Conservation (phyloP, 2,113 vertebrate genomes). For the Phodopus roborovskii region DNA sequence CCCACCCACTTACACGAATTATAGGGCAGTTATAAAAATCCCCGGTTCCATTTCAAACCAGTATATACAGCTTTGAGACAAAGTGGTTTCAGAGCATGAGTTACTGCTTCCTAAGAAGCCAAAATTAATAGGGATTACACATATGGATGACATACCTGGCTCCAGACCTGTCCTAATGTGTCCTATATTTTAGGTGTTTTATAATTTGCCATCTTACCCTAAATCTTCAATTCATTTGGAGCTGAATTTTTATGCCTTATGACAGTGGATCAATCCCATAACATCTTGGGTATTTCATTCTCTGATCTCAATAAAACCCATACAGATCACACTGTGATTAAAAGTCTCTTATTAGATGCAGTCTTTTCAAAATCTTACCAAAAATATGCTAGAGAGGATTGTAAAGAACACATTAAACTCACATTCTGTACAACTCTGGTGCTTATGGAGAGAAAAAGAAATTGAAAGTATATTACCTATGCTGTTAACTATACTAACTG, state of each 20-base stretch:
- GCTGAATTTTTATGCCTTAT: neutral
- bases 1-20: no score
- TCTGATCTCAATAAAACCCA: neutral
- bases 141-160: no score
- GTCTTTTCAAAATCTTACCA: neutral
- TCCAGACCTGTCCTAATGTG: no score
- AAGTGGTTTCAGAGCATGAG: no score
- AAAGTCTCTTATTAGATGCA: neutral
- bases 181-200: neutral
- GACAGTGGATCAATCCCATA: neutral
- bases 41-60: no score
- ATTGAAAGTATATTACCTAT: neutral
- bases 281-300: neutral
- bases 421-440: no score
- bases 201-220: neutral
- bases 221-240: neutral
- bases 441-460: neutral
- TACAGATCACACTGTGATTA: neutral
- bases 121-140: no score
- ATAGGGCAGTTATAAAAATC: no score
- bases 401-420: neutral
- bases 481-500: neutral
- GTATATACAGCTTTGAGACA: no score
- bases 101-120: no score
- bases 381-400: neutral